Base-by-base conservation (phyloP, 2,113 vertebrate genomes). In the Saimiri boliviensis region DNA sequence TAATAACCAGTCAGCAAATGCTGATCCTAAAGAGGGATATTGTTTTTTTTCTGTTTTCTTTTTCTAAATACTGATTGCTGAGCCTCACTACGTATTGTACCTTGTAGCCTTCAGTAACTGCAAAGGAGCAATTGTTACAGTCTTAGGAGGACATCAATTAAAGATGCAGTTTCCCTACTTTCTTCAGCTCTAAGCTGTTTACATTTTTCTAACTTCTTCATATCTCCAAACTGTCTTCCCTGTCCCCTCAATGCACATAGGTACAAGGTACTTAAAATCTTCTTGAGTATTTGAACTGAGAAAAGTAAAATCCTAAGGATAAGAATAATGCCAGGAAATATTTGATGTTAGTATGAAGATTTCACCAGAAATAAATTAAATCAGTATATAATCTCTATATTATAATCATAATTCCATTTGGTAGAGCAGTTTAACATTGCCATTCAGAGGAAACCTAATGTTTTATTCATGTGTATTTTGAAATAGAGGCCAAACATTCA, bases 391-490 rank as follows among this genome's bases (percentile, higher is more conserved):
- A 97, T 94, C 68, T 91, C 84, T 87, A 10, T 86, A 93, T 97
- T 97, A 93, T 27, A 79, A 93, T 95, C 70, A 86, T 97, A 96
- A 97, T 94, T 97, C 80, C 86, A 94, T 94, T 97, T 87, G 90
- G 83, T 97, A 93, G 63, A 93, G 85, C 74, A 94, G 86, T 97
- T 98, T 97, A 96, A 89, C 83, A 94, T 94, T 96, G 79, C 70
- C 89, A 96, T 94, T 97, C 94, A 95, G 80, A 97, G 54, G 45
- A 91, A 96, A 85, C 16, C 40, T 93, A 82, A 98, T 98, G 86
- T 97, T 98, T 98, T 97, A 98, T 97, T 97, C 93, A 97, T 97
- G 58, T 97, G n/a, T 76, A 96, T 95, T 98, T 86, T 80, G 5
- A 93, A 95, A 94, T 84, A 91, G 83, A 95, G 54, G 56, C 95